These are phyloP conservation scores for Crioceris asparagi DNA, from an alignment of 2,888 invertebrate species.

Conservation along the genomic window DNA sequence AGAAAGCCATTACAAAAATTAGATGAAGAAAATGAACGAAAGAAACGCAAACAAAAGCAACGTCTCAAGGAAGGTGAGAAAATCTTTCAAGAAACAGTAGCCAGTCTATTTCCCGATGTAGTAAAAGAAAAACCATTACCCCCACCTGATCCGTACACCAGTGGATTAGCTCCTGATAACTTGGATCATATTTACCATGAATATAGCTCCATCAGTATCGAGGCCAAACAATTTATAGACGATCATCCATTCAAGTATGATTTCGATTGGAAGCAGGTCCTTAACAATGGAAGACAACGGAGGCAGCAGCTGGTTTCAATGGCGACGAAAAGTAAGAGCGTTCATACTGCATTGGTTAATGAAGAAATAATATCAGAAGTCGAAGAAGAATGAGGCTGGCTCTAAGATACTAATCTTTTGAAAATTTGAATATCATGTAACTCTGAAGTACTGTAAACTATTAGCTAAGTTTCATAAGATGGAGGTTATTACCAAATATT, in stretches of 20 bases:
- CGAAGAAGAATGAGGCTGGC: background rate
- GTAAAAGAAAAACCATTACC: constrained; percentile 40
- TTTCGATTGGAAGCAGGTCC: constrained; percentile 47
- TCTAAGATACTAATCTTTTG: too few species aligned
- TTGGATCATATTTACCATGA: constrained; percentile 35
- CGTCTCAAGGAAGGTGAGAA: constrained; percentile 44
- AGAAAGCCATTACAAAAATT: constrained; percentile 50
- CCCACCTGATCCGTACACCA: constrained; percentile 34
- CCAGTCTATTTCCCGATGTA: constrained; percentile 50
- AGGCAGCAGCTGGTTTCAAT: background rate
- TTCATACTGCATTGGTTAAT: background rate
- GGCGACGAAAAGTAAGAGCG: background rate
- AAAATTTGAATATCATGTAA: too few species aligned
- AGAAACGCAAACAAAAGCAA: constrained; percentile 43
- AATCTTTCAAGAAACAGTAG: constrained; percentile 56
- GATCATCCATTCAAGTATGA: constrained; percentile 41
- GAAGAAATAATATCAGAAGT: background rate
- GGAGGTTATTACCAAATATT: too few species aligned
- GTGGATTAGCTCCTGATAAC: constrained; percentile 28
- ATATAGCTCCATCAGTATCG: constrained; percentile 32
- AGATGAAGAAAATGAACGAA: constrained; percentile 46
- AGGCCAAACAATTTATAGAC: constrained; percentile 37
- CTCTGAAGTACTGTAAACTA: too few species aligned
- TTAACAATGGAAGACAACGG: constrained; percentile 26
- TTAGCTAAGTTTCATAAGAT: too few species aligned